Percentiles rank a stretch among this genome's conserved stretches.
Conservation (phyloP, 2,888 invertebrate species). For the Cactoblastis cactorum region DNA sequence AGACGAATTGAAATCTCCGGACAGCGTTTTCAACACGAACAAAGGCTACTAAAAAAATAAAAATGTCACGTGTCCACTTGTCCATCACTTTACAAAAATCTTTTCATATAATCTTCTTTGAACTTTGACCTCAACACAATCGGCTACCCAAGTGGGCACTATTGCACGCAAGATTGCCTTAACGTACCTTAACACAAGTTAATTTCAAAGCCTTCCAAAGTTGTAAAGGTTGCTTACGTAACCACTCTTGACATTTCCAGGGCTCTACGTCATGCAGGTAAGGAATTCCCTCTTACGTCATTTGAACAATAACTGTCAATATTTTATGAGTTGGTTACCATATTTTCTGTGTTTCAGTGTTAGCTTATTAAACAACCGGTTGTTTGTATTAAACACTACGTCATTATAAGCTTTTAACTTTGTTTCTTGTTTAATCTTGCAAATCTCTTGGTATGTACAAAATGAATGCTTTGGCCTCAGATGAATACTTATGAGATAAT, state of each 20-base stretch:
- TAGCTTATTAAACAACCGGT: too few relatives aligned
- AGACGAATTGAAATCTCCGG: background rate
- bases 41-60: constrained; percentile 5
- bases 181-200: constrained; percentile 39
- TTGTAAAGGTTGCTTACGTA: constrained; percentile 52
- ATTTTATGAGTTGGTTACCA: background rate
- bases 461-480: too few relatives aligned
- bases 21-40: background rate
- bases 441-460: too few relatives aligned
- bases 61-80: constrained; percentile 8
- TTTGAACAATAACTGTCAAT: constrained; percentile 4
- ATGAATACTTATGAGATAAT: too few relatives aligned
- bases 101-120: background rate
- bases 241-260: constrained; percentile 58
- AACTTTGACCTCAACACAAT: constrained; percentile 8
- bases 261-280: constrained; percentile 36
- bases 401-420: too few relatives aligned
- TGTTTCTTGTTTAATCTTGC: too few relatives aligned
- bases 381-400: too few relatives aligned
- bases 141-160: constrained; percentile 6
- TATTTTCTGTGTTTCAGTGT: too few relatives aligned
- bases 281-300: constrained; percentile 66
- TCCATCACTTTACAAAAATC: background rate
- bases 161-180: constrained; percentile 47
- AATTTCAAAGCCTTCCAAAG: constrained; percentile 62